Percentiles rank a stretch among this genome's conserved stretches.
These are phyloP conservation scores for Tipula confusa DNA, from an alignment of 2,888 invertebrate genomes.

Conservation along the genomic window DNA sequence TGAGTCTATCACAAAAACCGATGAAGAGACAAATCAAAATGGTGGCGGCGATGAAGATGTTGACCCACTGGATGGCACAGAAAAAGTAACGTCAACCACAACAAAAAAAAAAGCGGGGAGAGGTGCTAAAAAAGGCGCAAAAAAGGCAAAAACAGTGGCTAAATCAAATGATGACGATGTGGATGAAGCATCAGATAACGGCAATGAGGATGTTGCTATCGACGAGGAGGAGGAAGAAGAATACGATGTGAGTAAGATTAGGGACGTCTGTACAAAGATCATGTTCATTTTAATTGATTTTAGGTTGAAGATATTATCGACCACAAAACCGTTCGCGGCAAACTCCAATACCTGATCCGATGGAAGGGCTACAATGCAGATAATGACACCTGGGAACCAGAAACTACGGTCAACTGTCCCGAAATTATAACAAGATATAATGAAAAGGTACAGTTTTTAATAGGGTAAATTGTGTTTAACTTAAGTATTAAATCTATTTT, in stretches of 20 bases:
- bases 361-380: slow-evolving; percentile 73
- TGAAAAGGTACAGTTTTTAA: slow-evolving; percentile 33
- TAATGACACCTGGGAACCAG: slow-evolving; percentile 73
- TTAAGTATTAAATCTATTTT: neutral
- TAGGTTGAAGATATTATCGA: slow-evolving; percentile 65
- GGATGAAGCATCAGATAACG: slow-evolving; percentile 33
- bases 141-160: slow-evolving; percentile 40
- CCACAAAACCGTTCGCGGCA: slow-evolving; percentile 64
- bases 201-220: slow-evolving; percentile 44
- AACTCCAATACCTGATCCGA: slow-evolving; percentile 64
- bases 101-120: slow-evolving; percentile 38
- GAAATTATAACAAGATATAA: slow-evolving; percentile 59
- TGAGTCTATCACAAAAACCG: slow-evolving; percentile 40
- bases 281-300: slow-evolving; percentile 32
- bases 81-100: slow-evolving; percentile 37
- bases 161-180: slow-evolving; percentile 44
- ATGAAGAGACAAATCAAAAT: slow-evolving; percentile 38
- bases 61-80: slow-evolving; percentile 38
- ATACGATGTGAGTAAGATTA: slow-evolving; percentile 28
- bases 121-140: slow-evolving; percentile 38
- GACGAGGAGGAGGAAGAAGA: slow-evolving; percentile 55
- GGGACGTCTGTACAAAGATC: slow-evolving; percentile 26
- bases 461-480: neutral
- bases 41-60: slow-evolving; percentile 36
- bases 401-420: slow-evolving; percentile 64